phyloP scores from a whole-genome alignment of 2,888 invertebrate genomes.

The Lepetodrilus schrolli region DNA sequence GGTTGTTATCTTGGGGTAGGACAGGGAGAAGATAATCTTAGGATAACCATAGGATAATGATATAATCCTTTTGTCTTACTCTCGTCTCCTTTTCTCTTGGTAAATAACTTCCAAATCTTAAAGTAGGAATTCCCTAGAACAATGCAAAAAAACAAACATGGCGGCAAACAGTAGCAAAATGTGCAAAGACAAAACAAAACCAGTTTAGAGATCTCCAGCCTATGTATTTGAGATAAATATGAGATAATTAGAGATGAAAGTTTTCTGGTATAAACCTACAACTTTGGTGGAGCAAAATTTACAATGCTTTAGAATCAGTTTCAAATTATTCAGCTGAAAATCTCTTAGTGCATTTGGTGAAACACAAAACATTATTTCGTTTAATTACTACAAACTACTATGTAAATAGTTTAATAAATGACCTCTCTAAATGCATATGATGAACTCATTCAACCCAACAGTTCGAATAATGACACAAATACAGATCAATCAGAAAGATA shows the following conservation, averaged over 20 bases:
- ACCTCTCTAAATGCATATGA: no score
- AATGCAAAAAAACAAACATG: slow-evolving; percentile 2
- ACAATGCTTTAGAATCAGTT: background rate
- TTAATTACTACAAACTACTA: no score
- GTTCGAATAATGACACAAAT: no score
- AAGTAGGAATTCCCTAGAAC: slow-evolving; percentile 47
- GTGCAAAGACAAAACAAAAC: background rate
- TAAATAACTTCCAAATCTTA: slow-evolving; percentile 46
- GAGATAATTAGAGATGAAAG: no score
- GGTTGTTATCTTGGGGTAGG: no score
- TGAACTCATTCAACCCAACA: no score
- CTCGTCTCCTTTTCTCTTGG: slow-evolving; percentile 34
- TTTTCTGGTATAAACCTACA: background rate
- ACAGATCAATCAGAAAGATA: no score
- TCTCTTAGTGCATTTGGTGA: background rate
- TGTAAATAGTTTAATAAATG: no score
- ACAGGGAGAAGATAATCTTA: no score
- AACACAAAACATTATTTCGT: background rate
- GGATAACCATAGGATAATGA: background rate
- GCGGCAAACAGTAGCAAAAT: background rate
- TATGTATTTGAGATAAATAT: no score
- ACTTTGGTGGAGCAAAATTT: background rate
- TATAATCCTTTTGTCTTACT: slow-evolving; percentile 7
- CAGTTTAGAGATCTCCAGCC: background rate
- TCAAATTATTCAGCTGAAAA: background rate